Evolutionary conservation across 2,113 vertebrate species (phyloP).

Genomic region (Xenopus tropicalis): DNA sequence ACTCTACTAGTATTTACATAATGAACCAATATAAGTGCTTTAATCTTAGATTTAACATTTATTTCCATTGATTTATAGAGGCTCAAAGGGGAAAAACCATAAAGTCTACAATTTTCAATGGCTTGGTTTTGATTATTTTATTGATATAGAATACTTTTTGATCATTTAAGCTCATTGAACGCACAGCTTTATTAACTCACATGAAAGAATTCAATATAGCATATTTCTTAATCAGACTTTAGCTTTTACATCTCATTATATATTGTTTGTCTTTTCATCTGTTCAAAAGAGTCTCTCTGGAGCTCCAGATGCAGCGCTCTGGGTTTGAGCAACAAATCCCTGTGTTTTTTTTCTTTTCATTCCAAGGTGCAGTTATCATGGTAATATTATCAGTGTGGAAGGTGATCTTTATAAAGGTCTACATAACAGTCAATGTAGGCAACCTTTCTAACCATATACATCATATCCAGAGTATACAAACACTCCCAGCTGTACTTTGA

Average conservation of each 20-base stretch:
- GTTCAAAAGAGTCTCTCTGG: neutral
- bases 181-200: slow-evolving; percentile 1
- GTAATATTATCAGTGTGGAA: neutral
- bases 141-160: neutral
- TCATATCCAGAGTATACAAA: too few species aligned
- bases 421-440: too few species aligned
- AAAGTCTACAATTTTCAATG: neutral
- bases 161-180: neutral
- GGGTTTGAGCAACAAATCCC: neutral
- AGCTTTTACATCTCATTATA: slow-evolving; percentile 1
- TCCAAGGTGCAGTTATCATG: neutral
- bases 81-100: neutral
- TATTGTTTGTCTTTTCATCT: slow-evolving; percentile 1
- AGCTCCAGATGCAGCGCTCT: too few species aligned
- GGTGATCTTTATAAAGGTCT: too few species aligned
- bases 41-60: slow-evolving; percentile 6
- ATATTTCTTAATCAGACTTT: slow-evolving; percentile 1
- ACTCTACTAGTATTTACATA: neutral
- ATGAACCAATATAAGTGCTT: slow-evolving; percentile 1
- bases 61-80: neutral
- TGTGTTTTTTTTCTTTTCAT: neutral
- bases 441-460: too few species aligned
- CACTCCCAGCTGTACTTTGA: too few species aligned
- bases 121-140: slow-evolving; percentile 3
- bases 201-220: neutral